Conservation (phyloP, 2,888 invertebrate species). For the Drosophila fungiperda region DNA sequence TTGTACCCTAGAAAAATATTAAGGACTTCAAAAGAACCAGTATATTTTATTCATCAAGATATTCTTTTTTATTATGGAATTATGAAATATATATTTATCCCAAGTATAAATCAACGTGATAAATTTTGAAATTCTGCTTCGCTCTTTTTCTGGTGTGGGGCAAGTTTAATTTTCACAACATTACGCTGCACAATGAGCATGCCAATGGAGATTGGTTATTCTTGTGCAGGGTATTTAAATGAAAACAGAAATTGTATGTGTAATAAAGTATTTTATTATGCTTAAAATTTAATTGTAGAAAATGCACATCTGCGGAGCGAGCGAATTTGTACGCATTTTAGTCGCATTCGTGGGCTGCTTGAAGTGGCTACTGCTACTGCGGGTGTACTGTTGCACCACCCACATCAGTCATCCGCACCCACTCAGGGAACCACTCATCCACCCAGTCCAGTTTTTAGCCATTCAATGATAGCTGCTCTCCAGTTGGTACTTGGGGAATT, state of each 20-base stretch:
- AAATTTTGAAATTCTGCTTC: neutral
- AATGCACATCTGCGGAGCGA: conserved; percentile 50
- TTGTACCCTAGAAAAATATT: conserved; percentile 23
- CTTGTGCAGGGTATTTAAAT: conserved; percentile 39
- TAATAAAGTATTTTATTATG: conserved; percentile 65
- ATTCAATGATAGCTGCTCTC: conserved; percentile 50
- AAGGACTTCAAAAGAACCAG: neutral
- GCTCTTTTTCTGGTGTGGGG: neutral
- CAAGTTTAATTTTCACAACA: neutral
- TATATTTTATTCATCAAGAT: neutral
- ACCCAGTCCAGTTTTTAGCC: conserved; percentile 12
- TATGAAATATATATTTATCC: neutral
- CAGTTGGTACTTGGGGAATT: conserved; percentile 21
- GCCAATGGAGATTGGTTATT: neutral
- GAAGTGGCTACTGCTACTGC: conserved; percentile 46
- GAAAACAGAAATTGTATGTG: conserved; percentile 63
- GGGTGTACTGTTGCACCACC: neutral
- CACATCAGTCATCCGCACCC: neutral
- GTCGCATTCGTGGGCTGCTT: conserved; percentile 48
- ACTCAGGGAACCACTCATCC: neutral
- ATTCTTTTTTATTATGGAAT: too few species aligned
- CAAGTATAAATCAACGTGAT: neutral
- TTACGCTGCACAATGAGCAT: neutral
- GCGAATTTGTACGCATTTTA: conserved; percentile 58
- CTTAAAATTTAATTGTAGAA: conserved; percentile 66